A percentile compares a stretch with the other conserved stretches of the same genome.
These are phyloP conservation scores for Morus bassanus DNA, from an alignment of 2,797 vertebrate genomes.

Conservation along the genomic window DNA sequence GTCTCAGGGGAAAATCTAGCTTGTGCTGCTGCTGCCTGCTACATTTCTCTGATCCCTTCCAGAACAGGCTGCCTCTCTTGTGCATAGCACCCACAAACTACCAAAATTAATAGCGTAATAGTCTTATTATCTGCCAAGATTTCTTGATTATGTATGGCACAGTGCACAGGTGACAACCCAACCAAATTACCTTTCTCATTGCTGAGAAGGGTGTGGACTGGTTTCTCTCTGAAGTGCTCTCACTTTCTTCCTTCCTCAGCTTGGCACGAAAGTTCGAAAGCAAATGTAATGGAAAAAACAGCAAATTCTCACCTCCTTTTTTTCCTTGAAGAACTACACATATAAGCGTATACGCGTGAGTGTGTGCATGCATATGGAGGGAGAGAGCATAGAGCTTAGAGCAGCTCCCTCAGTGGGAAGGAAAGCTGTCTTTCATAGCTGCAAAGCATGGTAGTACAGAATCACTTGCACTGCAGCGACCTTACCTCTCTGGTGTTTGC, in stretches of 20 bases:
- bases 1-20: background rate
- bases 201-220: background rate
- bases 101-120: background rate
- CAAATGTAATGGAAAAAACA: background rate
- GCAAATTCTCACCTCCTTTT: background rate
- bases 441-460: background rate
- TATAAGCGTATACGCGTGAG: background rate
- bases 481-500: background rate
- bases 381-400: background rate
- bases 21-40: background rate
- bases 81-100: background rate
- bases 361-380: background rate
- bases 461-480: background rate
- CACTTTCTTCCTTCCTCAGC: background rate
- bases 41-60: background rate
- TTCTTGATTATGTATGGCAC: rapidly evolving
- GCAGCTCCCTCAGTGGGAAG: background rate
- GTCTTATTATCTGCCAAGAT: background rate
- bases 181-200: background rate
- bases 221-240: background rate
- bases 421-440: background rate
- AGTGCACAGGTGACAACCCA: background rate
- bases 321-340: background rate
- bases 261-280: background rate
- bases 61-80: background rate